Conservation (phyloP, 2,113 vertebrate species). For the Calidris pygmaea region DNA sequence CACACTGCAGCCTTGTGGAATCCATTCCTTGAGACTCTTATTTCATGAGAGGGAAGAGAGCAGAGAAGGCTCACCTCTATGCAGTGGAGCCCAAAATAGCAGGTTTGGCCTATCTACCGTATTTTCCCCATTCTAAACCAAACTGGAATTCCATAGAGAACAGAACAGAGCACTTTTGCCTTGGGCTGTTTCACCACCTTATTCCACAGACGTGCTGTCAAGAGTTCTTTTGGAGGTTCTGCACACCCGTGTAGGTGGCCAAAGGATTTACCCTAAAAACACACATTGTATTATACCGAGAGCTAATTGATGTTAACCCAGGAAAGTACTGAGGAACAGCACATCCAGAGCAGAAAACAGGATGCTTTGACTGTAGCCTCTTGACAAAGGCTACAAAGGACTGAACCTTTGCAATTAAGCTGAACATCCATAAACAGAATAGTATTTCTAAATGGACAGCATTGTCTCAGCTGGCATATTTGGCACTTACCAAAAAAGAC, state of each 20-base stretch:
- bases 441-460: neutral
- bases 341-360: neutral
- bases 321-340: neutral
- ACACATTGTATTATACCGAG: neutral
- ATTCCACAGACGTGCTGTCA: neutral
- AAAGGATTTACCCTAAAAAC: neutral
- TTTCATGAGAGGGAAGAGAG: neutral
- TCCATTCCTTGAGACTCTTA: neutral
- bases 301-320: neutral
- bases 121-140: neutral
- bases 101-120: fast-evolving
- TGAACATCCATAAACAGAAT: neutral
- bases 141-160: neutral
- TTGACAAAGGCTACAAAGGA: neutral
- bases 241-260: neutral
- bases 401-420: neutral
- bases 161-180: neutral
- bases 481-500: neutral
- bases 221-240: neutral
- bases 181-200: neutral
- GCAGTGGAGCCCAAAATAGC: neutral
- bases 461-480: neutral
- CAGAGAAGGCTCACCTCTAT: neutral
- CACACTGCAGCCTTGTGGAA: neutral
- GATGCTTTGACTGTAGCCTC: neutral